Base-by-base conservation (phyloP, 2,113 vertebrate genomes). In the Cochlearius cochlearius region DNA sequence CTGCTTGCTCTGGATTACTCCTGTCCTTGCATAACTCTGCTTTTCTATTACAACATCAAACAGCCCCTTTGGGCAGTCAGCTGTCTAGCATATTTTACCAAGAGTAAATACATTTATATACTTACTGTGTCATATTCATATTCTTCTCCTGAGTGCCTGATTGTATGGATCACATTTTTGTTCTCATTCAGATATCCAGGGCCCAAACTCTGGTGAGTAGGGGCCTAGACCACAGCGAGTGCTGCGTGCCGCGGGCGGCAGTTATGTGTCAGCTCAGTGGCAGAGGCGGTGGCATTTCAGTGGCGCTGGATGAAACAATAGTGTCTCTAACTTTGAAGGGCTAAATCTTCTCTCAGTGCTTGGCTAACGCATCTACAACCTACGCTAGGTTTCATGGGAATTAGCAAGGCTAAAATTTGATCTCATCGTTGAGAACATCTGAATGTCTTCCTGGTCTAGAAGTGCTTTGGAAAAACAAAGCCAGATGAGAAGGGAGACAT, bases 241-340 rank as follows among this genome's bases (percentile, higher is more conserved):
- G 2, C 72, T 30, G 53, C 1, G 2, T 47, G 77, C 50, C 38
- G 4, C 1, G 12, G 69, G 15, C 56, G 62, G 36, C 62, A 60
- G 47, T 38, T 85, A 9, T 0, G 4, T 6, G 52, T 27, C n/a
- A 45, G 75, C 36, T 52, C 1, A 2, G 29, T 8, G 39, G 83
- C 86, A 91, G 88, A 91, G 92, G 94, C 10, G 3, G 89, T 85
- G 89, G 73, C 88, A 90, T 93, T 93, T 62, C 50, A 22, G 62
- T 8, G 25, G 49, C 5, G 0, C 25, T 41, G 25, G 29, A 34
- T 27, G 36, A 56, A 93, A 96, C 73, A 84, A 89, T 18, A 10
- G 18, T 1, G 38, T 11, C 86, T 92, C 43, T 71, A 18, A 41
- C 20, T 67, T 4, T 12, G 41, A 49, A 67, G 56, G 22, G 29